These are phyloP conservation scores for Drosophila subquinaria DNA, from an alignment of 2,888 invertebrate genomes.

Conservation along the genomic window DNA sequence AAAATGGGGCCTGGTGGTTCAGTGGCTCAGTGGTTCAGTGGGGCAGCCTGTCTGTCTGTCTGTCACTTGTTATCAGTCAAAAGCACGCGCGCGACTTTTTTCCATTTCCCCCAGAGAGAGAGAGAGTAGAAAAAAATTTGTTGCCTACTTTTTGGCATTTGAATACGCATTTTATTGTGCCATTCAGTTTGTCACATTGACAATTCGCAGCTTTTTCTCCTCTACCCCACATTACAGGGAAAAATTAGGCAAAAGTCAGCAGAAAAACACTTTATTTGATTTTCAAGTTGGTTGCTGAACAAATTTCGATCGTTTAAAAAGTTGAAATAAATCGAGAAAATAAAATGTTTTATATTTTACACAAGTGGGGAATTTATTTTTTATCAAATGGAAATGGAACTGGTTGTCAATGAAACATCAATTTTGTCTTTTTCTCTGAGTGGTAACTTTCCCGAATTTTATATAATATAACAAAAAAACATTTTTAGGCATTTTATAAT, in stretches of 20 bases:
- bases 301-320: constrained; percentile 4
- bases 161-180: constrained; percentile 48
- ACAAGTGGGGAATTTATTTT: not conserved
- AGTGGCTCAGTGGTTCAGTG: not conserved
- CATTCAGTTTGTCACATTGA: constrained; percentile 43
- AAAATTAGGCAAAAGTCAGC: constrained; percentile 18
- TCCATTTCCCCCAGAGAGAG: too few species aligned
- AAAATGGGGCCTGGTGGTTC: constrained; percentile 12
- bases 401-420: not conserved
- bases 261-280: constrained; percentile 27
- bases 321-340: not conserved
- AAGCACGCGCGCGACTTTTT: constrained; percentile 30
- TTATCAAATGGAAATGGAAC: not conserved
- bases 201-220: constrained; percentile 9
- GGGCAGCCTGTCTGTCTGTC: constrained; percentile 34
- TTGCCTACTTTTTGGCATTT: constrained; percentile 49
- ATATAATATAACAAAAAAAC: too few species aligned
- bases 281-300: constrained; percentile 4
- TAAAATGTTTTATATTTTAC: not conserved
- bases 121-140: constrained; percentile 6
- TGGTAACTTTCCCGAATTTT: too few species aligned
- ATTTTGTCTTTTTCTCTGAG: not conserved
- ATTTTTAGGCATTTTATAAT: too few species aligned
- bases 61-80: constrained; percentile 56
- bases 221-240: not conserved